Conservation (phyloP, 2,113 vertebrate species). For the Thunnus maccoyii region DNA sequence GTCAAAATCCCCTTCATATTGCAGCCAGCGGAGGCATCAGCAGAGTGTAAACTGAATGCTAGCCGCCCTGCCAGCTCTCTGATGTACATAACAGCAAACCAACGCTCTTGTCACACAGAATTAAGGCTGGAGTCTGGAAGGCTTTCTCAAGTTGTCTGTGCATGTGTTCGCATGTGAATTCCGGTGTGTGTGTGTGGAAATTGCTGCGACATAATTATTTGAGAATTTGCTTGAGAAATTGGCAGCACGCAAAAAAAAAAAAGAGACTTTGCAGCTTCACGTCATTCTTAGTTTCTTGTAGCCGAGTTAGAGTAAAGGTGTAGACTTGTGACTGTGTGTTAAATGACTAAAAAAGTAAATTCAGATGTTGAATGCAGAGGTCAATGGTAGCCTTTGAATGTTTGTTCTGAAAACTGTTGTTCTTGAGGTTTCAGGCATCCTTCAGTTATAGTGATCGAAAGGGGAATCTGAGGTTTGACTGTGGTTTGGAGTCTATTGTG, state of each 20-base stretch:
- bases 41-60: constrained; percentile 45
- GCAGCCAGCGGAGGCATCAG: constrained; percentile 28
- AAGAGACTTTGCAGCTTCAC: neutral
- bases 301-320: neutral
- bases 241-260: neutral
- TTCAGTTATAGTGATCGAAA: constrained; percentile 19
- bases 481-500: constrained; percentile 33
- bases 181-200: neutral
- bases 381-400: too few relatives aligned
- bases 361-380: neutral
- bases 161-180: neutral
- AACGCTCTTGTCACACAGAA: constrained; percentile 49
- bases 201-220: neutral
- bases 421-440: neutral
- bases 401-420: neutral
- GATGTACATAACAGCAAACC: constrained; percentile 46
- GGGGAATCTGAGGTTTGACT: constrained; percentile 10
- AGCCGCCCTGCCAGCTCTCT: constrained; percentile 40
- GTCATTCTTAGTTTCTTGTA: neutral
- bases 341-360: neutral
- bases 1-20: constrained; percentile 19
- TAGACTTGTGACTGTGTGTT: neutral
- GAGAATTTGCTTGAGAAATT: constrained; percentile 21
- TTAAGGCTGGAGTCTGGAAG: constrained; percentile 37
- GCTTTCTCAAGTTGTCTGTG: constrained; percentile 9